Base-by-base conservation (phyloP, 2,113 vertebrate species). In the Galemys pyrenaicus region DNA sequence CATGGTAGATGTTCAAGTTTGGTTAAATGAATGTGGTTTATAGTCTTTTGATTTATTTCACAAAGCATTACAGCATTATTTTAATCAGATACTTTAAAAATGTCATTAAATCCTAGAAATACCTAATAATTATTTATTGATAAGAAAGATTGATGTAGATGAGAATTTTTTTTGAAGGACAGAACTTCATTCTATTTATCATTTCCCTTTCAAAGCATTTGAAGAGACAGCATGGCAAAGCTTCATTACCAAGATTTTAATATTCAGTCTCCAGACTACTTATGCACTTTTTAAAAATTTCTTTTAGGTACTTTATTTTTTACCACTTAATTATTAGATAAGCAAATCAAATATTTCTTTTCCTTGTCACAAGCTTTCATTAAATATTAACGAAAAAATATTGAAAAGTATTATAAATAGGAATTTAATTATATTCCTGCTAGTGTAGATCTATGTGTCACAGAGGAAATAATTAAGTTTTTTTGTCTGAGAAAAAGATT, bases 11-110 rank as follows among this genome's bases (percentile, higher is more conserved):
- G 2, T 3, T 46, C 35, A 73, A n/a, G 17, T 80, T 78, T 86
- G 62, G 8, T n/a, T 78, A 56, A 35, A 78, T 80, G 60, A 8
- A 26, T 80, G 6, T 26, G 77, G 13, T 64, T 80, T 70, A 64
- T 44, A 75, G 26, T 91, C 30, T 85, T 85, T 37, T 91, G 15
- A 80, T 74, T 89, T 83, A 79, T 91, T 92, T 85, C 15, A 89
- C 13, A 86, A 75, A 89, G 4, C 12, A 62, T 75, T 81, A 24
- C 35, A 60, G 32, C 77, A 41, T 28, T 28, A 83, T 54, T 84
- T 84, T 37, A 79, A 74, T 74, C 10, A 84, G 44, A 49, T 64
- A 86, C 19, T 70, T 82, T 83, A 26, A 37, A 86, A 51, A 20
- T 65, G 15, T n/a, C 54, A 89, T 71, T 89, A 46, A 46, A 39